Evolutionary conservation across 2,888 invertebrate genomes (phyloP).

Genomic region (Volucella inflata): DNA sequence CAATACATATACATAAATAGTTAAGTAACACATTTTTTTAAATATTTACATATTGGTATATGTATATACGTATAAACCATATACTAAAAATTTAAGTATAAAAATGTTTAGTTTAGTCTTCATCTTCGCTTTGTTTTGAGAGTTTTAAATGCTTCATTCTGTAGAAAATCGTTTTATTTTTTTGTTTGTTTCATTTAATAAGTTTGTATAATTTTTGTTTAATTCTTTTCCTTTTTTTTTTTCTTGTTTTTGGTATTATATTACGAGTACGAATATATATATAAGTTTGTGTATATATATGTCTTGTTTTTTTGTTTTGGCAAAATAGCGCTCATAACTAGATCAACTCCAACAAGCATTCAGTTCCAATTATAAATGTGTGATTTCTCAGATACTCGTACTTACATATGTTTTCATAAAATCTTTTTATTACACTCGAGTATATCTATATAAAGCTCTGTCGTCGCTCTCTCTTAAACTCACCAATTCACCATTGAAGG

Average conservation of each 20-base stretch:
- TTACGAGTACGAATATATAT: slow-evolving; percentile 27
- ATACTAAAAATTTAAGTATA: slow-evolving; percentile 64
- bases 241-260: slow-evolving; percentile 1
- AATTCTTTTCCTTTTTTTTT: slow-evolving; percentile 31
- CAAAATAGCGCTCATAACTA: slow-evolving; percentile 50
- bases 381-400: background rate
- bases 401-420: background rate
- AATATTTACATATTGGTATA: slow-evolving; percentile 38
- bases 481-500: slow-evolving; percentile 58
- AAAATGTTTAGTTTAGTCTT: slow-evolving; percentile 74
- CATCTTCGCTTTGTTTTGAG: slow-evolving; percentile 68
- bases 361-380: slow-evolving; percentile 41
- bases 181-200: too few relatives aligned
- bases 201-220: background rate
- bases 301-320: slow-evolving; percentile 53
- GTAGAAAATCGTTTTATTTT: slow-evolving; percentile 60
- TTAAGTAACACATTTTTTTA: slow-evolving; percentile 43
- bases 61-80: slow-evolving; percentile 48
- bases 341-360: slow-evolving; percentile 53
- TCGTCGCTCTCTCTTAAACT: slow-evolving; percentile 9
- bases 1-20: slow-evolving; percentile 61
- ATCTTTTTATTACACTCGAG: background rate
- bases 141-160: slow-evolving; percentile 72
- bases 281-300: slow-evolving; percentile 35
- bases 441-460: slow-evolving; percentile 34